Evolutionary conservation across 2,113 vertebrate genomes (phyloP).

Genomic region (Halcyon malimbica): DNA sequence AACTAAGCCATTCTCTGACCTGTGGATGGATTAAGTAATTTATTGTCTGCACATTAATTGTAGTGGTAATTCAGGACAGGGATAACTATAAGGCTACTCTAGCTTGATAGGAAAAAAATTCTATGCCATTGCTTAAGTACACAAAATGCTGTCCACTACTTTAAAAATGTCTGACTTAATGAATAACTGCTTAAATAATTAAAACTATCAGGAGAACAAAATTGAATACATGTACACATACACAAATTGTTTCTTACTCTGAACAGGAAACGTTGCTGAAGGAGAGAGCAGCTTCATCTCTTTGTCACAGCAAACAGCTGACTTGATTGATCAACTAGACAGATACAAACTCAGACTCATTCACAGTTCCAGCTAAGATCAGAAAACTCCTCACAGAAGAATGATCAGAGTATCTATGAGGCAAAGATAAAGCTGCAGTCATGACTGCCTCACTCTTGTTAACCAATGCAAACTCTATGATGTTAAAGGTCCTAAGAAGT

Average conservation of each 20-base stretch:
- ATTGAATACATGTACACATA: background rate
- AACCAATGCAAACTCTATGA: background rate
- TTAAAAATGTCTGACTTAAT: background rate
- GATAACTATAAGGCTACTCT: background rate
- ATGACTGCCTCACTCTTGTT: background rate
- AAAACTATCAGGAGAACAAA: background rate
- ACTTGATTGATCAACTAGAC: background rate
- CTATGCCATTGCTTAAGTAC: background rate
- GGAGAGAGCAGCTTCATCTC: background rate
- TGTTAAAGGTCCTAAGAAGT: background rate
- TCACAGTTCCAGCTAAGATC: background rate
- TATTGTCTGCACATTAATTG: conserved; percentile 5
- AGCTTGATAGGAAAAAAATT: background rate
- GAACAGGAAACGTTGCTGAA: background rate
- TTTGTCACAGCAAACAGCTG: background rate
- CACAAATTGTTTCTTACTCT: background rate
- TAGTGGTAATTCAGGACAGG: background rate
- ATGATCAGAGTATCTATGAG: background rate
- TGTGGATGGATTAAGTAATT: background rate
- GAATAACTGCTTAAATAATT: background rate
- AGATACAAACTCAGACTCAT: background rate
- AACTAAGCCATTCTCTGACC: background rate
- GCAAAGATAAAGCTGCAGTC: background rate
- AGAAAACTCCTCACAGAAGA: background rate
- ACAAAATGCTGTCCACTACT: background rate